These are phyloP conservation scores for Eutolmus rufibarbis DNA, from an alignment of 2,888 invertebrate species.

Conservation along the genomic window DNA sequence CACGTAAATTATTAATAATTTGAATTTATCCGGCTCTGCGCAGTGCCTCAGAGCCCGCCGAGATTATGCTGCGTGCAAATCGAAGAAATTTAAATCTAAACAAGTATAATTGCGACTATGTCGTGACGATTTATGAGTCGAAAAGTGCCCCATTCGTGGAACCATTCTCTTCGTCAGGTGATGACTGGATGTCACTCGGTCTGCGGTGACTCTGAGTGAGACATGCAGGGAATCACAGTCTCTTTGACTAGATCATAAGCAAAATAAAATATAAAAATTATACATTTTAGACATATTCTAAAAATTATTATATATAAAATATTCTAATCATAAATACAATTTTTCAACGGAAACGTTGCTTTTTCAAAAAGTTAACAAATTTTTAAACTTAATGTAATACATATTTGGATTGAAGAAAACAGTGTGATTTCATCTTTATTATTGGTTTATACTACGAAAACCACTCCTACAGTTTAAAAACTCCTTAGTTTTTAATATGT, in stretches of 20 bases:
- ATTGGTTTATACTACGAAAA: no score
- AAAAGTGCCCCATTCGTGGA: conserved; percentile 11
- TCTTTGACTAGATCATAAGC: not conserved
- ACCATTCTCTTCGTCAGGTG: not conserved
- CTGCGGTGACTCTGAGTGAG: not conserved
- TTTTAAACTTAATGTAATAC: no score
- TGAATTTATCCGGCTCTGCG: not conserved
- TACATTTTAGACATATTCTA: not conserved
- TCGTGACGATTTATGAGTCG: conserved; percentile 37
- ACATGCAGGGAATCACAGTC: not conserved
- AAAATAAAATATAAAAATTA: not conserved
- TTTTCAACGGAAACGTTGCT: no score
- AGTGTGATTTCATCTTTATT: no score
- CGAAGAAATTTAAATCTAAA: conserved; percentile 35
- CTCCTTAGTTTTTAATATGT: no score
- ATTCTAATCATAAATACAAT: no score
- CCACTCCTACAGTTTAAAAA: no score
- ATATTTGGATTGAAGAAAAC: no score
- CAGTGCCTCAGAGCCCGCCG: not conserved
- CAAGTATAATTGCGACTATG: conserved; percentile 3
- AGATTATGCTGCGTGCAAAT: not conserved
- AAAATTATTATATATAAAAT: no score
- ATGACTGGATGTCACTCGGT: not conserved
- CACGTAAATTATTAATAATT: conserved; percentile 21
- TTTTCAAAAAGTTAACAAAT: no score